These are phyloP conservation scores for Phenacoccus solenopsis DNA, from an alignment of 1,140 invertebrate species.

Conservation along the genomic window DNA sequence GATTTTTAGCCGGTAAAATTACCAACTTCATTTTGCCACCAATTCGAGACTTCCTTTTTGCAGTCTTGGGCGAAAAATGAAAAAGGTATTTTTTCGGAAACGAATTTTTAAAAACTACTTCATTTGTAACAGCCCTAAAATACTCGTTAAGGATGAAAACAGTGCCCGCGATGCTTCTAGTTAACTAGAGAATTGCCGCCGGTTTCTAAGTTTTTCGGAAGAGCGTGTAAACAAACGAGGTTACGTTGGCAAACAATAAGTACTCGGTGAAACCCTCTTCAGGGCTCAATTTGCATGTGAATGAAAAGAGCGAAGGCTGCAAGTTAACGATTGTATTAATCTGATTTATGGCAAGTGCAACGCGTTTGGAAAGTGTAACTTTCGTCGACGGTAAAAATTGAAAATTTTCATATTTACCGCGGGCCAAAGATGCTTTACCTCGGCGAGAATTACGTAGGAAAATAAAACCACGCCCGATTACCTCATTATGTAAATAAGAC, in stretches of 20 bases:
- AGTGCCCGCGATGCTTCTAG: background rate
- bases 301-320: background rate
- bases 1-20: background rate
- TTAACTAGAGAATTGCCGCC: background rate
- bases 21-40: no score
- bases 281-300: constrained; percentile 1
- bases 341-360: constrained; percentile 1
- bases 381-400: background rate
- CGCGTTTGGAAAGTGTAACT: background rate
- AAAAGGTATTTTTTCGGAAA: background rate
- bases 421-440: no score
- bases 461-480: background rate
- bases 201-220: background rate
- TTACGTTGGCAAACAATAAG: background rate
- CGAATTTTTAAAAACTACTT: background rate
- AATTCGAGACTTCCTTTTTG: no score
- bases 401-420: background rate
- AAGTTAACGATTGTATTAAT: background rate
- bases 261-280: constrained; percentile 1
- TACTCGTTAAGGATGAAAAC: background rate
- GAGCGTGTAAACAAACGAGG: background rate
- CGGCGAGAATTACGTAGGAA: no score
- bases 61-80: background rate
- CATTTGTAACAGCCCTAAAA: background rate
- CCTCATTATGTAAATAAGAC: background rate